phyloP scores from a whole-genome alignment of 2,113 vertebrate genomes.

The Nibea albiflora region DNA sequence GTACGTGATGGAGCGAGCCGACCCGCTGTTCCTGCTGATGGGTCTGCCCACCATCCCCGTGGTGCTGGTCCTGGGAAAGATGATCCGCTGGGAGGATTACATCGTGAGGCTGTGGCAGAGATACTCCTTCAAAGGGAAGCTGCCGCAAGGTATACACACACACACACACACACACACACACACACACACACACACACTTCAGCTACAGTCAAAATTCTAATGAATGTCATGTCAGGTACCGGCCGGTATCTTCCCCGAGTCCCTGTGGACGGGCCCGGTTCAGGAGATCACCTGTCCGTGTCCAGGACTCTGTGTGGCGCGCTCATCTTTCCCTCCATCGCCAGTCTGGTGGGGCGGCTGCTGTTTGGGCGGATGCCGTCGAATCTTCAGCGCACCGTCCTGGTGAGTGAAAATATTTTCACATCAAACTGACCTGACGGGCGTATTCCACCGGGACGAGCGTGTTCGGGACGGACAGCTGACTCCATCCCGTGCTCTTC shows the following conservation, averaged over 20 bases:
- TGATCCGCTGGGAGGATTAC: slow-evolving; percentile 87
- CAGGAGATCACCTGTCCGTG: slow-evolving; percentile 81
- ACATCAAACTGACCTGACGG: too few species aligned
- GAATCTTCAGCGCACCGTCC: slow-evolving; percentile 81
- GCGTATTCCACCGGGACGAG: too few species aligned
- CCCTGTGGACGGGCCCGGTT: slow-evolving; percentile 60
- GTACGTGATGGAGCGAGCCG: slow-evolving; percentile 83
- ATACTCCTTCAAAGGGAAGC: slow-evolving; percentile 69
- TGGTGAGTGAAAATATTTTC: slow-evolving; percentile 71
- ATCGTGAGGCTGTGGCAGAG: slow-evolving; percentile 83
- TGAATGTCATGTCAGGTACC: slow-evolving; percentile 56
- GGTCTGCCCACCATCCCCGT: slow-evolving; percentile 85
- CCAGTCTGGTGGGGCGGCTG: slow-evolving; percentile 82
- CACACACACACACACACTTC: not conserved
- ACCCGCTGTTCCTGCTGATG: slow-evolving; percentile 85
- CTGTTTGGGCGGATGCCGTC: slow-evolving; percentile 79
- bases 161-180: not conserved
- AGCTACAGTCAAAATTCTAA: too few species aligned
- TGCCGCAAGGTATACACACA: slow-evolving; percentile 39
- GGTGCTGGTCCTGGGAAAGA: slow-evolving; percentile 84
- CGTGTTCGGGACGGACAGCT: not conserved
- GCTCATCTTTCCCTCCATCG: slow-evolving; percentile 84
- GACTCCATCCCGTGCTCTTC: not conserved
- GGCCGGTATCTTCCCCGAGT: slow-evolving; percentile 63
- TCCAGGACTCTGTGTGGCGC: slow-evolving; percentile 86